Percentiles rank a stretch among this genome's conserved stretches.
Conservation (phyloP, 2,113 vertebrate genomes). For the Oenanthe oenanthe region DNA sequence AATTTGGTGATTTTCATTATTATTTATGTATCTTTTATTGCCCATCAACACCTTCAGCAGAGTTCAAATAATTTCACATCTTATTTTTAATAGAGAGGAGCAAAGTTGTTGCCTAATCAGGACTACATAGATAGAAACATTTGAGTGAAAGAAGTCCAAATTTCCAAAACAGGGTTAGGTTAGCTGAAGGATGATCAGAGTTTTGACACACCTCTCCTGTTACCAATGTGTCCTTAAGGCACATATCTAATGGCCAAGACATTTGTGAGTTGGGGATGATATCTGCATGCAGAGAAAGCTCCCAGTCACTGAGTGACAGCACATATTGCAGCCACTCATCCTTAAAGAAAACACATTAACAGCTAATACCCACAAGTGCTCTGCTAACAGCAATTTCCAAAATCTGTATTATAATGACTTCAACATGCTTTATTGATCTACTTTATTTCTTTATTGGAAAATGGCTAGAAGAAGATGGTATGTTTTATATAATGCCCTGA, state of each 20-base stretch:
- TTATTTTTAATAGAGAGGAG: neutral
- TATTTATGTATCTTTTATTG: neutral
- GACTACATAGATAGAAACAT: neutral
- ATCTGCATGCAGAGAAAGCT: neutral
- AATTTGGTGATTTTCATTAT: neutral
- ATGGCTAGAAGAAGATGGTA: neutral
- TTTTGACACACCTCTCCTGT: neutral
- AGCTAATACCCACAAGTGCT: neutral
- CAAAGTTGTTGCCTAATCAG: neutral
- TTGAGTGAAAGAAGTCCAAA: neutral
- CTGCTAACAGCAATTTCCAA: constrained; percentile 27
- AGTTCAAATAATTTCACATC: neutral
- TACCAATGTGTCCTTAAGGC: neutral
- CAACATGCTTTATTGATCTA: neutral
- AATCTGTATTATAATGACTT: constrained; percentile 17
- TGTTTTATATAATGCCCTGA: constrained; percentile 4
- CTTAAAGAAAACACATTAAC: constrained; percentile 40
- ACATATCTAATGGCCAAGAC: neutral
- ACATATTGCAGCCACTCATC: constrained; percentile 4
- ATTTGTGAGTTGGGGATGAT: neutral
- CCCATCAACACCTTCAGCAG: neutral
- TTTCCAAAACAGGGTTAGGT: neutral
- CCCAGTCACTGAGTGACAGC: neutral
- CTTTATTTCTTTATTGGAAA: constrained; percentile 14
- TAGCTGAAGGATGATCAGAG: neutral